Evolutionary conservation across 2,888 invertebrate genomes (phyloP), one percentile per base, ranked within the genome.

Genomic region (Saturnia pavonia): DNA sequence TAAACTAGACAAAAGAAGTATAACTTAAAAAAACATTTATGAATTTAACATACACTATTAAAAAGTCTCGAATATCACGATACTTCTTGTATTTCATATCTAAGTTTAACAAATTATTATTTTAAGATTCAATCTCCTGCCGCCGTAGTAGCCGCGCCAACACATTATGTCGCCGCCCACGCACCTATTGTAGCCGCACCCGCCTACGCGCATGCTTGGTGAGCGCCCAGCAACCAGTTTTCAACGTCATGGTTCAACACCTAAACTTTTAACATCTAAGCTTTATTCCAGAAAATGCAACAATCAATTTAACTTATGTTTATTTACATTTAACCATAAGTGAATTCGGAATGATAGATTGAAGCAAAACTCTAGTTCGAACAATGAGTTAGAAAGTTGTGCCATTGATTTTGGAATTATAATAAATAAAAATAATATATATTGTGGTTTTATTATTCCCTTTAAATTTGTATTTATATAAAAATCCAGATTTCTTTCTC

Each of bases 201-300:
- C 11, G 85, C 89, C 69, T 84, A 84, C 70, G 91, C 85, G 72
- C 91, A 92, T 76, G 92, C 83, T 72, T 93, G 93, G 92, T 93
- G 81, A 89, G 69, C 77, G 11, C 48, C 69, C 72, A 73, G 45
- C 71, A 54, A 69, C 70, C 72, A 19, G 19, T 22, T 34, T 25
- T 74, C 75, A 71, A 71, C 67, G 67, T 54, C 65, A 71, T 75
- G 71, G 70, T 72, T 77, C 74, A 74, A 70, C 73, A 71, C 71
- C 70, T 60, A 60, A 60, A 27, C 27, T 60, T 60, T 6, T 27
- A 78, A 72, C 83, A 86, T 57, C 45, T 76, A 67, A 75, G 80
- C 78, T 77, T 76, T 73, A 75, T 75, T 74, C 68, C 72, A 67
- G 75, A 82, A 80, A 85, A 82, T 80, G 90, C 91, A 92, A 91